Conservation (phyloP, 2,113 vertebrate species). For the Sclerurus mexicanus region DNA sequence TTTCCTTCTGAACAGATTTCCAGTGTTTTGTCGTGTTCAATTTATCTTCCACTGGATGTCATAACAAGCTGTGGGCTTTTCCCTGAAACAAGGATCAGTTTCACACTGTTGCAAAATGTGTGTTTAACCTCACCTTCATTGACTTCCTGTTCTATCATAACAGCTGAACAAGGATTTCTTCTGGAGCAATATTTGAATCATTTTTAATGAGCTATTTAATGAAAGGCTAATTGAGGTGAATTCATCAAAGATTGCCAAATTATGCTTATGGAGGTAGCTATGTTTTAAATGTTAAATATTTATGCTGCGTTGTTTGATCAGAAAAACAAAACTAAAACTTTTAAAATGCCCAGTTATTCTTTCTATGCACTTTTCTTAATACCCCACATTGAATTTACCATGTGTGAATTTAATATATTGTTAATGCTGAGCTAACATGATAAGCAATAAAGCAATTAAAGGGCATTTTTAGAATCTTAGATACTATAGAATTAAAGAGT, state of each 20-base stretch:
- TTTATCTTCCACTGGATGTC: neutral
- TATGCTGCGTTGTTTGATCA: slow-evolving; percentile 74
- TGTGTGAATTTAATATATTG: slow-evolving; percentile 17
- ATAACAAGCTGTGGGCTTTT: neutral
- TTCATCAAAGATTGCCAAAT: slow-evolving; percentile 83
- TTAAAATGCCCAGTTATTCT: slow-evolving; percentile 65
- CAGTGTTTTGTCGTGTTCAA: neutral
- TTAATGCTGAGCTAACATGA: neutral
- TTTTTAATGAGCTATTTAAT: slow-evolving; percentile 86
- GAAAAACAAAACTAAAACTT: slow-evolving; percentile 71
- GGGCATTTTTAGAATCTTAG: neutral
- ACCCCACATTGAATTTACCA: slow-evolving; percentile 25
- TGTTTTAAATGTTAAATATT: slow-evolving; percentile 78
- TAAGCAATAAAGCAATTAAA: neutral
- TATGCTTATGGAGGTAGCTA: slow-evolving; percentile 73
- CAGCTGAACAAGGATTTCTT: slow-evolving; percentile 73
- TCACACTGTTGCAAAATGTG: slow-evolving; percentile 52
- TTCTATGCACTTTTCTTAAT: slow-evolving; percentile 25
- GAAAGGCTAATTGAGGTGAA: slow-evolving; percentile 90
- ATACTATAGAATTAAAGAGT: neutral
- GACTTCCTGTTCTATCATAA: slow-evolving; percentile 73
- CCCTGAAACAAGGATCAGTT: slow-evolving; percentile 44
- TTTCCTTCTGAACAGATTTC: neutral
- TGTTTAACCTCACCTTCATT: slow-evolving; percentile 74
- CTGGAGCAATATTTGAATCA: slow-evolving; percentile 77